Evolutionary conservation across 2,888 invertebrate species (phyloP), one percentile per base, ranked within the genome.

Genomic region (Sacculina carcini): DNA sequence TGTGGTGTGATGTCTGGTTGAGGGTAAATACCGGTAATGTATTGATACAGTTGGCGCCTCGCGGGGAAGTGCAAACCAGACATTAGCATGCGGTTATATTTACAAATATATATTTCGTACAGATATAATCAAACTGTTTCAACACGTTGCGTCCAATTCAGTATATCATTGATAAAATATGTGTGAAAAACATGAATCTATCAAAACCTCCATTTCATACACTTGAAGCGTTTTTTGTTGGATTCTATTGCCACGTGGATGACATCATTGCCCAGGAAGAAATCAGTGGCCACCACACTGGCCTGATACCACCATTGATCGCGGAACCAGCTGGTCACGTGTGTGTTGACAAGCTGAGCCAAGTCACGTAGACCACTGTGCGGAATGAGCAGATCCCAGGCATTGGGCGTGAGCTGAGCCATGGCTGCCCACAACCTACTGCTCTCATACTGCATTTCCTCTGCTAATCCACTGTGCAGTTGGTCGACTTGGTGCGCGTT

Each of bases 401-500:
- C 62, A 12, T 65, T 63, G 0, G 71, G 70, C 1, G 71, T 71
- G 49, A 71, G 58, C 59, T 71, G 69, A 1, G 70, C 69, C 70
- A 70, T 71, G 1, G 65, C 63, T 1, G 66, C 63, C 67, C 66
- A 67, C 5, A 62, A 53, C 23, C 49, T 55, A 36, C 38, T 29
- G 5, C 47, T 56, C 16, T 54, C 32, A 14, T 50, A 48, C 19
- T 31, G 26, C 53, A 62, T 55, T 16, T 60, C 57, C 36, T 54
- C 55, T 12, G 60, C 57, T 29, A 78, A 63, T 60, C 72, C 73
- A 1, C 58, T 60, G 58, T 72, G 72, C 44, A 78, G 64, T 32
- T 67, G 67, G 1, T 64, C 57, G 55, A 72, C 64, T 19, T 65
- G 68, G 55, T 73, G 71, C 6, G 73, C 74, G 61, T 76, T 73